Evolutionary conservation across 2,797 vertebrate species (phyloP).

Genomic region (Gadopsis marmoratus): DNA sequence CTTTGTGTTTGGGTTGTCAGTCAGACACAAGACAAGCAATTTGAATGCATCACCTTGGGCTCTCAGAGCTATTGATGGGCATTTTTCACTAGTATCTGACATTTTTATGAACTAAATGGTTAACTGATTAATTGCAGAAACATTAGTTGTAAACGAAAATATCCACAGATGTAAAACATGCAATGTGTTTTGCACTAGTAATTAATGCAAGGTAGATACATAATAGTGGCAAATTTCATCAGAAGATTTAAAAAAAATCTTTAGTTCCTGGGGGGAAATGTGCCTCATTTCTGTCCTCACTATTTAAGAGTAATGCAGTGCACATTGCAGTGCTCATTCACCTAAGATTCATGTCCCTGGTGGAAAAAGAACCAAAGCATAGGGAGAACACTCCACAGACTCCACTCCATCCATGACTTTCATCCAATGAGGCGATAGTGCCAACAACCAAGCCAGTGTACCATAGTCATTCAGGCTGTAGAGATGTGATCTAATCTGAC

Average conservation of each 20-base stretch:
- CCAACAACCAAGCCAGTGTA: slow-evolving; percentile 3
- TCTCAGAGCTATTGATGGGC: background rate
- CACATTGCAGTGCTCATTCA: background rate
- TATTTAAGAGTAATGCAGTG: background rate
- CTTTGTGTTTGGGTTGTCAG: no score
- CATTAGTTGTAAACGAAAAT: background rate
- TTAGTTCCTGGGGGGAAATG: background rate
- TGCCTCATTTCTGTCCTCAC: background rate
- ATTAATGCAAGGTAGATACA: background rate
- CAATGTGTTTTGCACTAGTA: background rate
- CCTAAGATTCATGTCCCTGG: background rate
- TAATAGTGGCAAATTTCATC: background rate
- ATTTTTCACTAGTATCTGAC: background rate
- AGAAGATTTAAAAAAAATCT: background rate
- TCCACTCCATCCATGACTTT: background rate
- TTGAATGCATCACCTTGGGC: background rate
- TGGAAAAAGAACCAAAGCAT: background rate
- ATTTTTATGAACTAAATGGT: background rate
- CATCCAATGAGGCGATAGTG: slow-evolving; percentile 17
- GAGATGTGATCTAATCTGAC: slow-evolving; percentile 33
- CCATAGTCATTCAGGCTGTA: slow-evolving; percentile 14
- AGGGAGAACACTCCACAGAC: background rate
- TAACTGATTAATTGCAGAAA: background rate
- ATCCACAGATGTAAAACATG: background rate
- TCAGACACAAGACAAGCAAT: background rate